Percentiles rank a stretch among this genome's conserved stretches.
phyloP scores from a whole-genome alignment of 2,113 vertebrate species.

The Telmatochromis sp. region DNA sequence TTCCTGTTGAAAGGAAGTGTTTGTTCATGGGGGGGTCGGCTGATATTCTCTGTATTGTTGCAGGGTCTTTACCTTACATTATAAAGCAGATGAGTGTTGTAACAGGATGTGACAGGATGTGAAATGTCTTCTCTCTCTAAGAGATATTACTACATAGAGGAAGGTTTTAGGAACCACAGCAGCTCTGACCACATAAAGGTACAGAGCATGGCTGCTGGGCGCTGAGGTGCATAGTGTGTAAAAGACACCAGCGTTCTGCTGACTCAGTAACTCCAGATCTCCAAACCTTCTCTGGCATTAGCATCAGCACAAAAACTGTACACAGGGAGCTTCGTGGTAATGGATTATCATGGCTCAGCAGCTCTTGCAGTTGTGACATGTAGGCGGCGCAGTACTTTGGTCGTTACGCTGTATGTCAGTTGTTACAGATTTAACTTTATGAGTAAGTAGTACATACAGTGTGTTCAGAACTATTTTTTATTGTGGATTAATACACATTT shows the following conservation, averaged over 20 bases:
- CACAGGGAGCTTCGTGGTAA: background rate
- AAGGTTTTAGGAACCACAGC: background rate
- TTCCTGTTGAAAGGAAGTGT: too few relatives aligned
- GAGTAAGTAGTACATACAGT: background rate
- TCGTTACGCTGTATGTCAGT: background rate
- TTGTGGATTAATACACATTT: background rate
- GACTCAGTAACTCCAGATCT: background rate
- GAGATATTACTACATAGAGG: background rate
- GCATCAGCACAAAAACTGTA: background rate
- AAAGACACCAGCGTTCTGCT: background rate
- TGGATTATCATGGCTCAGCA: background rate
- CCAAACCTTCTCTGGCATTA: background rate
- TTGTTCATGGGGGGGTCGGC: too few relatives aligned
- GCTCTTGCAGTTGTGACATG: background rate
- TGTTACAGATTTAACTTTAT: background rate
- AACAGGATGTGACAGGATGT: background rate
- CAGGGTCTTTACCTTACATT: too few relatives aligned
- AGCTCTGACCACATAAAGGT: background rate
- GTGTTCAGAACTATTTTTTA: background rate
- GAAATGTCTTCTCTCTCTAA: background rate
- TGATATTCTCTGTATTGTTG: too few relatives aligned
- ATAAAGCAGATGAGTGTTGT: too few relatives aligned
- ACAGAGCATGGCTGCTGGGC: background rate
- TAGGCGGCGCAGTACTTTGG: background rate
- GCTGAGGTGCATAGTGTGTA: background rate